phyloP scores from a whole-genome alignment of 2,888 invertebrate genomes.

The Craniophora ligustri region DNA sequence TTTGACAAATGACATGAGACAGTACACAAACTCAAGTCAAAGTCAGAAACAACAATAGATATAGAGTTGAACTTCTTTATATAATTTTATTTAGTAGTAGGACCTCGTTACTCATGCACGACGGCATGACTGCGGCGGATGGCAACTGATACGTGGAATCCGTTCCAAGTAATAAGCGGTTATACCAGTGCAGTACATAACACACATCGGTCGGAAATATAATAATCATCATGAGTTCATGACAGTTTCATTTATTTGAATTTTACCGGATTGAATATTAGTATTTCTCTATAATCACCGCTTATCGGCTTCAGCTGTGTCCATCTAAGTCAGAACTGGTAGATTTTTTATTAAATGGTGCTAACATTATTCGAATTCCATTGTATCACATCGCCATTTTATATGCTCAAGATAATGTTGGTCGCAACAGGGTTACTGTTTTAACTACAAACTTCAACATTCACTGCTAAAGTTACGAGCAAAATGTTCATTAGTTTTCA shows the following conservation, averaged over 20 bases:
- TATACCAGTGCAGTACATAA: constrained; percentile 16
- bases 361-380: too few relatives aligned
- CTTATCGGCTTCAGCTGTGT: too few relatives aligned
- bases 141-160: constrained; percentile 71
- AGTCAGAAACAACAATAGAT: too few relatives aligned
- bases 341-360: too few relatives aligned
- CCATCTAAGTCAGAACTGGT: too few relatives aligned
- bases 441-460: not conserved
- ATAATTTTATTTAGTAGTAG: constrained; percentile 30
- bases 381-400: not conserved
- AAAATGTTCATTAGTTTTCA: not conserved
- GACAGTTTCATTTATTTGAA: not conserved
- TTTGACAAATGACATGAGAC: too few relatives aligned
- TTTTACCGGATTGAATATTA: too few relatives aligned
- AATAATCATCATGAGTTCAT: constrained; percentile 3
- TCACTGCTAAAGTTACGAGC: not conserved
- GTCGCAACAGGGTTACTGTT: too few relatives aligned
- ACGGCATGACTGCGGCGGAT: constrained; percentile 70
- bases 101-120: constrained; percentile 77
- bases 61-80: constrained; percentile 44
- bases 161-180: constrained; percentile 59
- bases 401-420: too few relatives aligned
- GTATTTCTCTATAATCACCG: too few relatives aligned
- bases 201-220: constrained; percentile 15
- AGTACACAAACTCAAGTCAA: too few relatives aligned